Evolutionary conservation across 2,113 vertebrate genomes (phyloP).

Genomic region (human): GRCh38 chr19:3189501-3190000

Average conservation of each 20-base stretch:
- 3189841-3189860: not conserved
- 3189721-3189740: not conserved
- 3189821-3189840: not conserved
- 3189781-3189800: not conserved
- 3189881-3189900: not conserved
- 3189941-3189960: fast-evolving
- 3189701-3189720: too few relatives aligned
- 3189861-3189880: not conserved
- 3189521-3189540: not conserved
- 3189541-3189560: fast-evolving
- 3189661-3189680: too few relatives aligned
- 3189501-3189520: fast-evolving
- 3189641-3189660: fast-evolving
- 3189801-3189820: not conserved
- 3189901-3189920: too few relatives aligned
- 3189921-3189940: not conserved
- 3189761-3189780: too few relatives aligned
- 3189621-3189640: not conserved
- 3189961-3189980: not conserved
- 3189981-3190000: not conserved
- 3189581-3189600: fast-evolving
- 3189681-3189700: too few relatives aligned
- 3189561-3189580: not conserved
- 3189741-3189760: not conserved
- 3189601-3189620: not conserved